phyloP scores from a whole-genome alignment of 2,797 vertebrate species.

The Chlorospingus semifuscus region DNA sequence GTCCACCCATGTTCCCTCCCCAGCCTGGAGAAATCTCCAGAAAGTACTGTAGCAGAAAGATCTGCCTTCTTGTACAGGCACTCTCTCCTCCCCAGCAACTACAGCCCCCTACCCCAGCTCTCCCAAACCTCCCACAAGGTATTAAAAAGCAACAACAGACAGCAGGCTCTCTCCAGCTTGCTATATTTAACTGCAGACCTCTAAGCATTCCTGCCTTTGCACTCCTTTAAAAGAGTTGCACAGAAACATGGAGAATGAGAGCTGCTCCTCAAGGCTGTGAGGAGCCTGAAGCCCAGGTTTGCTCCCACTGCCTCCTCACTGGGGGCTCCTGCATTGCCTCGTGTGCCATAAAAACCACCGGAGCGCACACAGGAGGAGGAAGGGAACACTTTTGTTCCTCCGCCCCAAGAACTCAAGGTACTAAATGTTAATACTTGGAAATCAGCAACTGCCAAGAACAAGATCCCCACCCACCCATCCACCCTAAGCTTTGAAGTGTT shows the following conservation, averaged over 20 bases:
- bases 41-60: background rate
- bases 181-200: conserved; percentile 17
- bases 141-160: background rate
- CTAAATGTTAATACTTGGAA: conserved; percentile 61
- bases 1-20: background rate
- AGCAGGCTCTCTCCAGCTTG: background rate
- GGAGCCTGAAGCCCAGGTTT: background rate
- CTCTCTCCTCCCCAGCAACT: background rate
- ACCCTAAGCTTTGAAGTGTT: conserved; percentile 57
- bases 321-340: background rate
- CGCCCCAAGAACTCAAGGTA: conserved; percentile 6
- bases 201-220: background rate
- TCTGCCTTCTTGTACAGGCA: background rate
- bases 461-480: conserved; percentile 49
- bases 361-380: background rate
- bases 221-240: background rate
- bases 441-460: conserved; percentile 64
- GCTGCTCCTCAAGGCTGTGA: background rate
- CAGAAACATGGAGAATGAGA: background rate
- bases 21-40: background rate
- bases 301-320: accelerated
- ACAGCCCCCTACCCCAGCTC: background rate
- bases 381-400: conserved; percentile 51
- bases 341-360: background rate
- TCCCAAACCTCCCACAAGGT: background rate